Base-by-base conservation (phyloP, 2,888 invertebrate genomes). In the Oasisia sp. region DNA sequence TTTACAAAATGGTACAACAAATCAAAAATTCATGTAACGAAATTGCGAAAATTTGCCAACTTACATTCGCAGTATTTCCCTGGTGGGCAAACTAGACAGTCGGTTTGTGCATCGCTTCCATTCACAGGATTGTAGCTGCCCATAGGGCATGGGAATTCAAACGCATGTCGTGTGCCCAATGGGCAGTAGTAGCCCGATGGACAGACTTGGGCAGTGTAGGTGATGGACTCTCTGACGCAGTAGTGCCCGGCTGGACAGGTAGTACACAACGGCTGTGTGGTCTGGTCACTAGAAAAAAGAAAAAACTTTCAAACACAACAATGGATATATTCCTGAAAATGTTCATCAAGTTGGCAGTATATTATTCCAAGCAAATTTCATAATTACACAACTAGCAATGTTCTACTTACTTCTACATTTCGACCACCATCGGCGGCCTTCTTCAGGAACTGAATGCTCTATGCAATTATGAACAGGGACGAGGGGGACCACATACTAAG, bases 181-280 rank as follows among this genome's bases (percentile, higher is more conserved):
- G 95, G 96, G 92, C 96, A 96, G 93, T 95, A 96, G 93, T 95
- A 95, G 8, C 96, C 96, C 0, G 93, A 91, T 11, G 95, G 95
- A 93, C 96, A 96, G 8, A 94, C 93, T 92, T 95, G 94, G 14
- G 93, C 92, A 27, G 92, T 92, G 94, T 95, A 95, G 58, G 93
- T 93, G 27, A 95, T 95, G 11, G 95, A 95, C 93, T 95, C 95
- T 93, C 94, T 94, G 74, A 94, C 92, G 93, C 96, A 96, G 94
- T 95, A 96, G 93, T 94, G 95, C 7, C 96, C 95, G 38, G 95
- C 94, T 44, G 95, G 95, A 92, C 96, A 96, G 8, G 92, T 91
- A 4, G 94, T 93, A 93, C 96, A 96, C 32, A 91, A 91, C 1
- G 94, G 92, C 93, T 95, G 95, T 32, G 94, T 94, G 9, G 93